Evolutionary conservation across 1,140 invertebrate species (phyloP), one percentile per base, ranked within the genome.

Genomic region (Bombus sibiricus): DNA sequence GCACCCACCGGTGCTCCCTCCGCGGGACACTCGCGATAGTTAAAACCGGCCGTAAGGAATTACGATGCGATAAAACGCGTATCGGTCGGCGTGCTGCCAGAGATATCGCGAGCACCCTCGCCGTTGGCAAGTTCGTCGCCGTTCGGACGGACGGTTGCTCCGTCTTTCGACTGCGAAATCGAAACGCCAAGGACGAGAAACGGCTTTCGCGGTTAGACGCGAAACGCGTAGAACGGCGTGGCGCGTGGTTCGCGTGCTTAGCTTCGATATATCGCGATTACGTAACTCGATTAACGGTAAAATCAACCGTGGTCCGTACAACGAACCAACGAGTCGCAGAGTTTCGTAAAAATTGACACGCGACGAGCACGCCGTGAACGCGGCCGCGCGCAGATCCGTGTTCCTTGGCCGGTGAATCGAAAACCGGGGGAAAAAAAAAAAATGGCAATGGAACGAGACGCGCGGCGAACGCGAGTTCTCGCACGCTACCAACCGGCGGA

Each of bases 11-110:
- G 37, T 28, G 15, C 9, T 69, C 68, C 22, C 22, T 28, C 18
- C 22, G 68, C 37, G 32, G 5, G 68, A 71, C 25, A 28, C 37
- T 68, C 1, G 68, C 68, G 68, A 71, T 71, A 39, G 68, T 71
- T 28, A 6, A 66, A 79, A 85, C 86, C 82, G 84, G 75, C 88
- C 88, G 80, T 90, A 91, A 91, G 91, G 90, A 91, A 92, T 94
- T 93, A 92, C 91, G 92, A 91, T 92, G 92, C 90, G 92, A 93
- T 92, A 92, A 90, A 92, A 77, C 89, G 37, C 34, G 37, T 71
- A 71, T 71, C 37, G 37, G 37, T 39, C 25, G 34, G 68, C 68
- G 37, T 28, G 68, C 68, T 71, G 68, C 68, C 68, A 28, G 37
- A 25, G 68, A 71, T 71, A 71, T 1, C 1, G 25, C 37, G 25